phyloP scores from a whole-genome alignment of 1,140 invertebrate genomes.

The Daktulosphaira vitifoliae region DNA sequence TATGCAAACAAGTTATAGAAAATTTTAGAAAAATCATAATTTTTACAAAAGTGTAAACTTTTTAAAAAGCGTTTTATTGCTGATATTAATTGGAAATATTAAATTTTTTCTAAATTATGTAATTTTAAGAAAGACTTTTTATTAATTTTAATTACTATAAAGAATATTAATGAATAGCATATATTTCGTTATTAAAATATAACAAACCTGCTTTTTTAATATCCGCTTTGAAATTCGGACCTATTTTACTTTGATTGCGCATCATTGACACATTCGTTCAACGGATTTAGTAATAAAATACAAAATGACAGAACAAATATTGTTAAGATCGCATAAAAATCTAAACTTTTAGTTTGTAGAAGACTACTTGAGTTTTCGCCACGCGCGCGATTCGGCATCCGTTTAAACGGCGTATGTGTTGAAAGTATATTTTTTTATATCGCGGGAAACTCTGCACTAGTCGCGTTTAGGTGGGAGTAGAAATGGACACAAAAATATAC shows the following conservation, averaged over 20 bases:
- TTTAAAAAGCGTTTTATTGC: too few species aligned
- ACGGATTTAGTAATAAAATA: too few species aligned
- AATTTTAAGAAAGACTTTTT: too few species aligned
- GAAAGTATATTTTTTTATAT: conserved; percentile 8
- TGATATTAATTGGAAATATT: too few species aligned
- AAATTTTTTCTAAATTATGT: too few species aligned
- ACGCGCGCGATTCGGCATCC: conserved; percentile 8
- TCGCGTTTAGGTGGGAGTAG: conserved; percentile 11
- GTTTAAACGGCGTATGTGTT: conserved; percentile 15
- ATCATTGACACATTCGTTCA: conserved; percentile 1
- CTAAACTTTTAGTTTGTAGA: not conserved
- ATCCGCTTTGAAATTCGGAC: conserved; percentile 37
- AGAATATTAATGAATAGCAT: too few species aligned
- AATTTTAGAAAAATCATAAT: too few species aligned
- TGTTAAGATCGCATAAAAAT: conserved; percentile 5
- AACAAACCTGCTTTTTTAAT: conserved; percentile 37
- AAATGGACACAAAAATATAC: conserved; percentile 32
- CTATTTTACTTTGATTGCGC: conserved; percentile 25
- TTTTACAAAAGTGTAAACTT: too few species aligned
- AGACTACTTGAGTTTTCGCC: not conserved
- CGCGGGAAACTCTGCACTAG: conserved; percentile 21
- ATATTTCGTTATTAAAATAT: too few species aligned
- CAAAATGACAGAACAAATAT: too few species aligned
- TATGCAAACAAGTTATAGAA: too few species aligned
- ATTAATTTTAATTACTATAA: too few species aligned